Base-by-base conservation (phyloP, 2,113 vertebrate species). In the Acanthisitta chloris region DNA sequence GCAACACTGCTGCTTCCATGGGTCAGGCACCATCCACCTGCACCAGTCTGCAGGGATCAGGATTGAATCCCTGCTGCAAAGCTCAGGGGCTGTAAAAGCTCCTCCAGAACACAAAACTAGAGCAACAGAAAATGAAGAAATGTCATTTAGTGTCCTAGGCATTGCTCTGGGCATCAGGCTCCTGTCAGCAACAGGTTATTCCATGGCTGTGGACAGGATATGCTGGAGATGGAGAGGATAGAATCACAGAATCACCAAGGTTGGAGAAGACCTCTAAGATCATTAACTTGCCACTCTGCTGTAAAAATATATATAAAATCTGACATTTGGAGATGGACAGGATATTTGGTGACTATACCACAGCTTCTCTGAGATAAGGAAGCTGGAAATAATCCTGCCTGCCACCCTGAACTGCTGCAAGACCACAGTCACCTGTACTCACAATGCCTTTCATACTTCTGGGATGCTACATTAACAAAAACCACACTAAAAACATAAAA, bases 131-230 rank as follows among this genome's bases (percentile, higher is more conserved):
- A 78, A 45, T n/a, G 10, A 28, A 38, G 26, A 51, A 59, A n/a
- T n/a, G 3, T 19, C 6, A 36, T 51, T 45, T 38, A 21, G 5
- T 1, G 17, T 11, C 8, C 16, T 65, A 46, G 38, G 20, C 1
- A 7, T 4, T 8, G 12, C 59, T 15, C 52, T 48, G 26, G 66
- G 49, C 14, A 31, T 25, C 58, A 55, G 29, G 12, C 8, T 81
- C 49, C 34, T 6, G 29, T n/a, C 17, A 19, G 33, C 51, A 57
- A 8, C 17, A 20, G 12, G 17, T 57, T 38, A 48, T 26, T 33
- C 69, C 33, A 13, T 1, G 13, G 40, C 20, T 26, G 36, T 0
- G 1, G 49, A 45, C 4, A 11, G 46, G 42, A 1, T n/a, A 55
- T 9, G n/a, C n/a, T n/a, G n/a, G n/a, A n/a, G n/a, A n/a, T n/a